phyloP scores from a whole-genome alignment of 2,113 vertebrate genomes.

The Eupsittula cactorum region DNA sequence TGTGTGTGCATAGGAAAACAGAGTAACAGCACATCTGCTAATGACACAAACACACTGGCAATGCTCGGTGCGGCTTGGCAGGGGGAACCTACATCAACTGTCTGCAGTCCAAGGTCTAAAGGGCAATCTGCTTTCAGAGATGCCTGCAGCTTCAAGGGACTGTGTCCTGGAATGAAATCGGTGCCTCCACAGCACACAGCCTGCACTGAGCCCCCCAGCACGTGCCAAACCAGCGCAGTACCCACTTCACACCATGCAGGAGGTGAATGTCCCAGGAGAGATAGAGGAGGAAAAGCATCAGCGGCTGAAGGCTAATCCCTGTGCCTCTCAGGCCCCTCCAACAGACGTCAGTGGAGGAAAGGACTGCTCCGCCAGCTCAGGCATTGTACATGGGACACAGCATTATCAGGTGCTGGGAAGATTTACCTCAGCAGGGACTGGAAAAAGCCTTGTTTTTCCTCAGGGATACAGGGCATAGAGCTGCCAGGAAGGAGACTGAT shows the following conservation, averaged over 20 bases:
- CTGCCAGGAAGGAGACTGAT: neutral
- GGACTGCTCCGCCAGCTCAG: neutral
- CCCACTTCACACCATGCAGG: accelerated
- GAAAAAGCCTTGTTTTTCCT: neutral
- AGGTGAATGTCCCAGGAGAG: neutral
- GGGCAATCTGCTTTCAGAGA: neutral
- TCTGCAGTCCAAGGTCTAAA: conserved; percentile 40
- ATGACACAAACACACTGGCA: neutral
- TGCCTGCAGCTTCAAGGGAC: neutral
- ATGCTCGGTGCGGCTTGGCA: neutral
- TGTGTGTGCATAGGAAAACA: accelerated
- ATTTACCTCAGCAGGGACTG: neutral
- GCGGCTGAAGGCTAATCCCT: neutral
- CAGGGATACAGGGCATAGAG: neutral
- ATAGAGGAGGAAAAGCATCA: neutral
- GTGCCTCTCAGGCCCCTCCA: neutral
- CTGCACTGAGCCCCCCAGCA: accelerated
- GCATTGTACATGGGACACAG: neutral
- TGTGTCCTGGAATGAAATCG: neutral
- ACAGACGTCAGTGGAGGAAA: accelerated
- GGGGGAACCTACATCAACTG: neutral
- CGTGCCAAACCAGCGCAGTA: accelerated
- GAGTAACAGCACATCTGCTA: neutral
- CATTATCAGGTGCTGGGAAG: neutral
- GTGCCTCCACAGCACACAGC: neutral